Evolutionary conservation across 1,140 invertebrate genomes (phyloP), one percentile per base, ranked within the genome.

Genomic region (Cardiocondyla obscurior): DNA sequence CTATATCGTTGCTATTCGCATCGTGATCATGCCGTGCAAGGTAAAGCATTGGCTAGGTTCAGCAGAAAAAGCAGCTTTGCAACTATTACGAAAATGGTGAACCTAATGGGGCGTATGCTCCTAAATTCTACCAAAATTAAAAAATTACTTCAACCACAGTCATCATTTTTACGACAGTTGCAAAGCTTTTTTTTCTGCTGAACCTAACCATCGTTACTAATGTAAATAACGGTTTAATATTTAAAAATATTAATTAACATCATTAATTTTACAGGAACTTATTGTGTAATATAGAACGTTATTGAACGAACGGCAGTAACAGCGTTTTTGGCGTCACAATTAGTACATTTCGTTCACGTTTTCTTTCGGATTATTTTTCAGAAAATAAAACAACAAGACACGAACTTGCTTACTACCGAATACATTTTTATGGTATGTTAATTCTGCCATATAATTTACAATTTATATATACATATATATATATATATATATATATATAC

Each of bases 381-480:
- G 82, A 46, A 5, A 58, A 28, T 16, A 42, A 69, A 25, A 3
- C 22, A 22, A 46, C 64, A 39, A 0, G 4, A 12, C 8, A 69
- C 8, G 82, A 83, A n/a, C 28, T 60, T 22, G 53, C 51, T 19
- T 83, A 79, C 22, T 74, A 74, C 3, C 8, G 33, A 0, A 81
- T 79, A 49, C 12, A 70, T 39, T 83, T 36, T 69, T 51, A 81
- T 79, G 74, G 82, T 83, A 60, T 49, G 42, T 83, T 36, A 65
- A 82, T 44, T 2, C 5, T 22, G n/a, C 7, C 2, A 36, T 44
- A 19, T 44, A 44, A 58, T 58, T 81, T 55, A 42, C 39, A 39
- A 12, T 8, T 39, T 10, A 5, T 46, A n/a, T 33, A 36, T 19
- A 42, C 39, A 39, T 22, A 62, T 42, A 14, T 10, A 22, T 10